Evolutionary conservation across 2,797 vertebrate species (phyloP).

Genomic region (Danio aesculapii): DNA sequence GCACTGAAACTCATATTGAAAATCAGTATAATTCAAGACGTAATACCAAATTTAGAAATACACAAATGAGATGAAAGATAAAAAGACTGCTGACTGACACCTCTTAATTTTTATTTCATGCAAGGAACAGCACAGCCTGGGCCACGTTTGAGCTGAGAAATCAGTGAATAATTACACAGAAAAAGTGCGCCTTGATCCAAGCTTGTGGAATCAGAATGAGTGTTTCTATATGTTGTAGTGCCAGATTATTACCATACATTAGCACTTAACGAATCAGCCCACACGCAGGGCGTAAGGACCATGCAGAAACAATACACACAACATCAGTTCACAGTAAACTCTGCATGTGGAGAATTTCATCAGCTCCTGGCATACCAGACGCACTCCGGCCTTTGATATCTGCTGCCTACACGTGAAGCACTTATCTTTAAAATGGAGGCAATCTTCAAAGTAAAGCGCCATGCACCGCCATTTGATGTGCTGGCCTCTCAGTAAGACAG

Average conservation of each 20-base stretch:
- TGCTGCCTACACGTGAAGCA: constrained; percentile 12
- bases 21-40: too few relatives aligned
- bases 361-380: constrained; percentile 9
- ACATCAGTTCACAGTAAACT: neutral
- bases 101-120: neutral
- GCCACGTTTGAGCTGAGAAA: neutral
- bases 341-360: constrained; percentile 10
- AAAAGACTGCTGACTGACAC: neutral
- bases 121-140: neutral
- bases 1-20: too few relatives aligned
- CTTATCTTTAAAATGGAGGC: constrained; percentile 50
- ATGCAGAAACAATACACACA: constrained; percentile 1
- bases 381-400: constrained; percentile 41
- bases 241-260: constrained; percentile 3
- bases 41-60: too few relatives aligned
- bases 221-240: neutral
- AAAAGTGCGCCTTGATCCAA: neutral
- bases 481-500: constrained; percentile 33
- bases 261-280: neutral
- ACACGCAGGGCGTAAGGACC: neutral
- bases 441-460: constrained; percentile 48
- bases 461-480: constrained; percentile 45
- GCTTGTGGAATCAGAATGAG: neutral
- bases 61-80: neutral
- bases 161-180: neutral